Percentiles rank a stretch among this genome's conserved stretches.
These are phyloP conservation scores for Lamprologus callipterus DNA, from an alignment of 2,113 vertebrate genomes.

Conservation along the genomic window DNA sequence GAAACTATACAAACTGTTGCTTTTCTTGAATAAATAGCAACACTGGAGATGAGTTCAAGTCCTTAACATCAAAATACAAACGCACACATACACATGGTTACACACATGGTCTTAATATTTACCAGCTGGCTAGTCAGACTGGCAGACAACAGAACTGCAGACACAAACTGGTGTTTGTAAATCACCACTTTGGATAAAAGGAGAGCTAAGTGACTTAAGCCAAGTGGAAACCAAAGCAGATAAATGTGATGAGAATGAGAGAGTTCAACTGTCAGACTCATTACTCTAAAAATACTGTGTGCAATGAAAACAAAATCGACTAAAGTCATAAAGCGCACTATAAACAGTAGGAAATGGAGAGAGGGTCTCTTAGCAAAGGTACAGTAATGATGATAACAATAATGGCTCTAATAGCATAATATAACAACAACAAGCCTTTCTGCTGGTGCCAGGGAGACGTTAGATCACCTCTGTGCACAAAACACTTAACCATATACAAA, in stretches of 20 bases:
- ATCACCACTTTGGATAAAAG: slow-evolving; percentile 68
- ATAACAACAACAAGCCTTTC: background rate
- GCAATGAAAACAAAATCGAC: slow-evolving; percentile 4
- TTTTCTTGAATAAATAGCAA: slow-evolving; percentile 42
- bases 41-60: slow-evolving; percentile 29
- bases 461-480: slow-evolving; percentile 15
- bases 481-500: background rate
- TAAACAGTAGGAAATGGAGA: background rate
- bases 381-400: slow-evolving; percentile 24
- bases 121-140: slow-evolving; percentile 63
- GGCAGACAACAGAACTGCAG: slow-evolving; percentile 51
- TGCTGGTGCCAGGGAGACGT: background rate
- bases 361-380: background rate
- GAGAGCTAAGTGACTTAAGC: slow-evolving; percentile 27
- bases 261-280: slow-evolving; percentile 32
- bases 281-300: slow-evolving; percentile 16
- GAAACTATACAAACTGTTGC: slow-evolving; percentile 31
- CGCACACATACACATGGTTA: background rate
- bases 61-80: slow-evolving; percentile 23
- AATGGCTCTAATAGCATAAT: slow-evolving; percentile 36
- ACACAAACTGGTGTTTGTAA: slow-evolving; percentile 62
- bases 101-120: slow-evolving; percentile 63
- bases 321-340: background rate
- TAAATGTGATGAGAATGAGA: slow-evolving; percentile 34
- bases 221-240: slow-evolving; percentile 26